Percentiles rank a stretch among this genome's conserved stretches.
Evolutionary conservation across 2,888 invertebrate species (phyloP).

Genomic region (Entomobrya multifasciata): DNA sequence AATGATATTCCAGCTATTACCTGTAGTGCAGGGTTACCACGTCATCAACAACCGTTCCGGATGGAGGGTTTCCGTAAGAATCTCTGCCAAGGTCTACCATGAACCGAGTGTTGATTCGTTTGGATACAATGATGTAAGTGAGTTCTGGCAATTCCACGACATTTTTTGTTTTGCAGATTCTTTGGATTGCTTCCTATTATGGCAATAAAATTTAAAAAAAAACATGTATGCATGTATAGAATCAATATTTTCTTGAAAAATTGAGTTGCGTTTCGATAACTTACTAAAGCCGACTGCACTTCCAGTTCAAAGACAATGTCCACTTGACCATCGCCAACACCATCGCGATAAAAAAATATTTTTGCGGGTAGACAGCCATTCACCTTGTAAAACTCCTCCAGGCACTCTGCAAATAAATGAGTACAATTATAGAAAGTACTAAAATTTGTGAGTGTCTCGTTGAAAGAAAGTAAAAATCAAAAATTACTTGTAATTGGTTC

Average conservation of each 20-base stretch:
- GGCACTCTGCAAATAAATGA: constrained; percentile 65
- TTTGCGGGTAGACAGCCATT: constrained; percentile 85
- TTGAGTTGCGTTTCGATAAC: neutral
- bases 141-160: constrained; percentile 81
- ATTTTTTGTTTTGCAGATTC: neutral
- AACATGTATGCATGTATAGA: neutral
- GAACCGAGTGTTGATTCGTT: constrained; percentile 86
- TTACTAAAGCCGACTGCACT: constrained; percentile 86
- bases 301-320: constrained; percentile 88
- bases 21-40: constrained; percentile 88
- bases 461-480: neutral
- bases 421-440: too few relatives aligned
- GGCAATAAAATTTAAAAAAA: too few relatives aligned
- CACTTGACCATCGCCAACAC: constrained; percentile 94
- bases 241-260: neutral
- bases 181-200: neutral
- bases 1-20: too few relatives aligned
- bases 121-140: constrained; percentile 92
- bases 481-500: constrained; percentile 6
- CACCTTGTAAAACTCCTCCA: neutral
- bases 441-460: too few relatives aligned
- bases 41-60: constrained; percentile 94
- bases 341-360: constrained; percentile 94
- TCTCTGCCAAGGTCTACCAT: neutral
- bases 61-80: constrained; percentile 84